These are phyloP conservation scores for Nyctibius grandis DNA, from an alignment of 2,797 vertebrate genomes.

Conservation along the genomic window DNA sequence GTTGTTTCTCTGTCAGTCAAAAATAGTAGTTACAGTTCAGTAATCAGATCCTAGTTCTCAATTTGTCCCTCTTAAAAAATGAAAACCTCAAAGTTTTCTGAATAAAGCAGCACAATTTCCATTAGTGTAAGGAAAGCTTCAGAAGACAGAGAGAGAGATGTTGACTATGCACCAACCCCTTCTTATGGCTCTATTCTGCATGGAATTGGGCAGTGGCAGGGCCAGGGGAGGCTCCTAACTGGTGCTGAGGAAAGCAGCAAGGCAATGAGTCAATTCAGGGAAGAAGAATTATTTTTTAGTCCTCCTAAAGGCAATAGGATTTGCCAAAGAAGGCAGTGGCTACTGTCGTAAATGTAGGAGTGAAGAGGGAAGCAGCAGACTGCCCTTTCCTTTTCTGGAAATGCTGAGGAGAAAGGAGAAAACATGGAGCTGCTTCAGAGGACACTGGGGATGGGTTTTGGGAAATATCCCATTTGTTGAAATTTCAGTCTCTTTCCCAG, in stretches of 20 bases:
- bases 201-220: background rate
- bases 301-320: background rate
- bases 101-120: background rate
- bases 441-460: background rate
- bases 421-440: background rate
- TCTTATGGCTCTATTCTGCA: accelerated
- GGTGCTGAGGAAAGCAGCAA: background rate
- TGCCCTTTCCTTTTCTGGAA: background rate
- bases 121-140: background rate
- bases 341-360: background rate
- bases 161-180: background rate
- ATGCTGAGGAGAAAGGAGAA: background rate
- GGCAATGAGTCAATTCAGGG: background rate
- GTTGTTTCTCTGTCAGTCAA: background rate
- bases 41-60: background rate
- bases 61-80: background rate
- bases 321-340: accelerated
- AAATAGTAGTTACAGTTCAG: background rate
- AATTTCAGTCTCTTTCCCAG: background rate
- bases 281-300: background rate
- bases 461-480: background rate
- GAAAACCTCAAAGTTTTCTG: background rate
- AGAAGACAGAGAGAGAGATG: background rate
- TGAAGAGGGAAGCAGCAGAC: background rate
- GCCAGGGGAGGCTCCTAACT: background rate